Conservation (phyloP, 92 coral and sea anemone genomes). For the Siderastrea siderea region DNA sequence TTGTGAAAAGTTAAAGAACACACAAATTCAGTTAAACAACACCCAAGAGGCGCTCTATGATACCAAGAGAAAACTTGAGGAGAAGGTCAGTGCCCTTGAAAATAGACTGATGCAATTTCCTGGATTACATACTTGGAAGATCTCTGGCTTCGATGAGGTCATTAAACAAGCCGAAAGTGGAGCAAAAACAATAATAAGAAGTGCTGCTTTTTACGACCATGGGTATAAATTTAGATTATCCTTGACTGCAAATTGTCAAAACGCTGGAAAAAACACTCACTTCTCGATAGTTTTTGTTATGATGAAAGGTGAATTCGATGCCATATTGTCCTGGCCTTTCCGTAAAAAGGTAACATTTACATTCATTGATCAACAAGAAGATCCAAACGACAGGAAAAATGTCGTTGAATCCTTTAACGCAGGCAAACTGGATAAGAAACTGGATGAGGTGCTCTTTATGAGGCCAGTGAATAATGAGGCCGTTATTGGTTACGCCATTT, state of each 20-base stretch:
- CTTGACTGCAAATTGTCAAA: background rate
- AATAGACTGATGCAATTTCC: too few species aligned
- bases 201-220: background rate
- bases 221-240: slow-evolving; percentile 3
- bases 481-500: background rate
- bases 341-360: background rate
- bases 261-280: background rate
- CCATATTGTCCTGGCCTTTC: slow-evolving; percentile 3
- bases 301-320: background rate
- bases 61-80: background rate
- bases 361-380: background rate
- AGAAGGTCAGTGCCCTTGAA: too few species aligned
- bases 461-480: background rate
- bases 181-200: background rate
- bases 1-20: background rate
- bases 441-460: too few species aligned
- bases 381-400: background rate
- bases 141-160: background rate
- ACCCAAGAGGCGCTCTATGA: background rate
- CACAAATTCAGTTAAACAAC: background rate
- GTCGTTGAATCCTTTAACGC: background rate
- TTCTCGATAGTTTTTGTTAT: background rate
- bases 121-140: slow-evolving; percentile 1
- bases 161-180: too few species aligned
- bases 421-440: too few species aligned